phyloP scores from a whole-genome alignment of 2,113 vertebrate genomes.

The Psittacula cyanocephala region DNA sequence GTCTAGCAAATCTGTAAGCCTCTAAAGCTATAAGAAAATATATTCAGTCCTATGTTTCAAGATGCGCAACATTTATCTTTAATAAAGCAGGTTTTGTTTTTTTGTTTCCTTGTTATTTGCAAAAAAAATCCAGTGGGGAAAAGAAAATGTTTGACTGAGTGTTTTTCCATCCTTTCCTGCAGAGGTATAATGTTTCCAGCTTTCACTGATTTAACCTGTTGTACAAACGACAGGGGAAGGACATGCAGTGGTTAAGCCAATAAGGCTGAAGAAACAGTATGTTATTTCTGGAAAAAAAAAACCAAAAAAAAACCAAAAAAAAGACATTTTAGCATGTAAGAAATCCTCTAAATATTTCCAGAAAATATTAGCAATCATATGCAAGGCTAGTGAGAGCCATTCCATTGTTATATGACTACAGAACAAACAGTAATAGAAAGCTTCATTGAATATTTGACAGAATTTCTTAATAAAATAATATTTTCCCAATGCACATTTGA shows the following conservation, averaged over 20 bases:
- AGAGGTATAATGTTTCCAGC: not conserved
- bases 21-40: not conserved
- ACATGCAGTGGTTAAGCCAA: not conserved
- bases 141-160: not conserved
- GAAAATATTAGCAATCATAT: not conserved
- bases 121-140: not conserved
- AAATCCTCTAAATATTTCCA: not conserved
- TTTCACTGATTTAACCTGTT: not conserved
- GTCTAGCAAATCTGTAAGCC: not conserved
- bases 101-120: not conserved
- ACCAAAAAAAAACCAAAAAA: not conserved
- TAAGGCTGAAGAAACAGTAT: not conserved
- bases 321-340: not conserved
- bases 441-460: not conserved
- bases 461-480: not conserved
- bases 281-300: not conserved
- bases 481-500: not conserved
- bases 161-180: not conserved
- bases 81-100: not conserved
- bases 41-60: not conserved
- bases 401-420: not conserved
- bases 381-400: not conserved
- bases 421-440: not conserved
- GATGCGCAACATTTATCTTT: not conserved
- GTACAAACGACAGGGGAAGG: not conserved